phyloP scores from a whole-genome alignment of 2,888 invertebrate species.

The Melinopterus prodromus region DNA sequence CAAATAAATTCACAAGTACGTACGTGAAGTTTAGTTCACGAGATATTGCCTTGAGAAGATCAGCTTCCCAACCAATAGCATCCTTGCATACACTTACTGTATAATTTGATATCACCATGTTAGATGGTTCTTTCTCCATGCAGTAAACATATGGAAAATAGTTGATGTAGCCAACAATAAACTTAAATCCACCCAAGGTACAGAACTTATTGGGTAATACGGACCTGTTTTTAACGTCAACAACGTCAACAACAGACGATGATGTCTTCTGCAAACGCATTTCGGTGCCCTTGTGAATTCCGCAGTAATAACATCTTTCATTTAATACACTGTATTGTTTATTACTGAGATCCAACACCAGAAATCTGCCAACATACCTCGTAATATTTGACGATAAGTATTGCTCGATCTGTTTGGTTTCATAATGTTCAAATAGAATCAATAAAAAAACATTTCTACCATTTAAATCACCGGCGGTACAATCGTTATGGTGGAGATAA shows the following conservation, averaged over 20 bases:
- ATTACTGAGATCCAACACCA: not conserved
- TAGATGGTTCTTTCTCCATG: not conserved
- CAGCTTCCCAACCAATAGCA: constrained; percentile 40
- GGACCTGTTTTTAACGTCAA: not conserved
- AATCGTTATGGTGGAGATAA: not conserved
- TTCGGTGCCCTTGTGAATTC: not conserved
- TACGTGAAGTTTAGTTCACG: constrained; percentile 43
- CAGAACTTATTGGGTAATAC: not conserved
- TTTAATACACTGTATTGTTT: not conserved
- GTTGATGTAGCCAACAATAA: constrained; percentile 40
- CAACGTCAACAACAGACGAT: not conserved
- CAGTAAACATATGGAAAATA: constrained; percentile 43
- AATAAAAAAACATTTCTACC: not conserved
- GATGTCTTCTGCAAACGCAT: not conserved
- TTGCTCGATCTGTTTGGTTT: not conserved
- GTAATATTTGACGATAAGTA: not conserved
- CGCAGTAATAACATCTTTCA: not conserved
- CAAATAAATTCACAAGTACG: constrained; percentile 29
- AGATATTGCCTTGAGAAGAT: constrained; percentile 38
- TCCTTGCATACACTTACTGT: constrained; percentile 35
- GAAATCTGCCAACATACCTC: not conserved
- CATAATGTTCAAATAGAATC: not conserved
- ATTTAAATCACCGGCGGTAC: not conserved
- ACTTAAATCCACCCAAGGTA: not conserved
- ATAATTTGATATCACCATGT: not conserved